Conservation (phyloP, 1,140 invertebrate genomes). For the Goniozus legneri region DNA sequence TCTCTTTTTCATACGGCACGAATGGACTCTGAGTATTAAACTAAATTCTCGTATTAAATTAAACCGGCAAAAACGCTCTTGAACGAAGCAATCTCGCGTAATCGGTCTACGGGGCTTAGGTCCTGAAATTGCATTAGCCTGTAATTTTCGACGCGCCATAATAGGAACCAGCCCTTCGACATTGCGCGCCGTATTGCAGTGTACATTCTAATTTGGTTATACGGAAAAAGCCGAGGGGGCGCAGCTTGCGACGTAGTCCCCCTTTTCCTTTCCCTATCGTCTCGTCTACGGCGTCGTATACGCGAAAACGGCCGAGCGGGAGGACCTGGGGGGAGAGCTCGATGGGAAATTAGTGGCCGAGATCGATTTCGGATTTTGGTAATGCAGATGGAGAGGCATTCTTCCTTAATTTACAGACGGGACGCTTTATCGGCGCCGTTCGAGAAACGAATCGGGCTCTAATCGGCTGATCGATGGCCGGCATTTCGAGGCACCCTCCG, state of each 20-base stretch:
- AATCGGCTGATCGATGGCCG: not conserved
- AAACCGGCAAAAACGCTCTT: conserved; percentile 36
- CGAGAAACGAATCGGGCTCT: not conserved
- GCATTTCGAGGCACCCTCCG: not conserved
- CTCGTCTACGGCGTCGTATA: not conserved
- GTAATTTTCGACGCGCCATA: conserved; percentile 43
- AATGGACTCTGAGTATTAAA: conserved; percentile 2
- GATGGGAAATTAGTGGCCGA: conserved; percentile 1
- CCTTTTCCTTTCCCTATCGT: no score
- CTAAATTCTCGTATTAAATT: conserved; percentile 35
- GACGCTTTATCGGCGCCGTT: not conserved
- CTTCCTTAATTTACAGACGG: not conserved
- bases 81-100: conserved; percentile 44
- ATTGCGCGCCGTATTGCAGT: conserved; percentile 23
- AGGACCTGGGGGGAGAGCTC: not conserved
- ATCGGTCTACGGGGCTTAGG: conserved; percentile 41
- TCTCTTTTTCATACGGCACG: not conserved
- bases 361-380: not conserved
- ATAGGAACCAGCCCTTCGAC: conserved; percentile 19
- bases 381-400: not conserved
- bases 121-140: conserved; percentile 38
- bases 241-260: conserved; percentile 27
- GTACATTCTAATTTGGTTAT: conserved; percentile 42
- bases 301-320: no score
- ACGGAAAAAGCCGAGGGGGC: conserved; percentile 36